Base-by-base conservation (phyloP, 2,888 invertebrate genomes). In the Melanostoma scalare region DNA sequence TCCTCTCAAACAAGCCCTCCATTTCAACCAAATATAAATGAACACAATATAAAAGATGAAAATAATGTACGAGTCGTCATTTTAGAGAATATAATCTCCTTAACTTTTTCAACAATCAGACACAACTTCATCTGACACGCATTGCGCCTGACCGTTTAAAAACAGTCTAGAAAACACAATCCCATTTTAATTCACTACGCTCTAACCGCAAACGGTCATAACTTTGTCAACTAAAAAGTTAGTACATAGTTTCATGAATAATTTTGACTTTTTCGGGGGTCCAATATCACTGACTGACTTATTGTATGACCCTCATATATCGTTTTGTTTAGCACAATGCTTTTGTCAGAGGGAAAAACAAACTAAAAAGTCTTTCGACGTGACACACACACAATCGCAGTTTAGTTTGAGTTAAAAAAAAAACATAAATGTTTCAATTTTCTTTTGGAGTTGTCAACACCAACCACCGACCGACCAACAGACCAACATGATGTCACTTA, bases 181-280 rank as follows among this genome's bases (percentile, higher is more conserved):
- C 5, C 6, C 5, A 6, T 20, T 44, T 44, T 0, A 33, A 33
- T 42, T 3, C 8, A 42, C 42, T 9, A 33, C 52, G 33, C 52
- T 36, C 6, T 20, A 6, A 40, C 20, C 9, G 1, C 36, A 20
- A 48, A 4, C 35, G 9, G 4, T 58, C 74, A 80, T 55, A 76
- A 76, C 75, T 81, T 80, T 80, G 20, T 65, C 50, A 50, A 69
- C 58, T 46, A 10, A 38, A 71, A 81, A 81, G 52, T 76, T 81
- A 20, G 20, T 20, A 20, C 65, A 71, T 81, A 76, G 76, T 75
- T 69, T 71, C 60, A 48, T 75, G 69, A 71, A 71, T 71, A 60
- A 65, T 42, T 52, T 10, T 33, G 65, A 65, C 65, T 65, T 71
- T 75, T 53, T 46, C 42, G 53, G 61, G 35, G 53, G 71, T 71